Conservation (phyloP, 2,888 invertebrate species). For the Chrysolina americana region DNA sequence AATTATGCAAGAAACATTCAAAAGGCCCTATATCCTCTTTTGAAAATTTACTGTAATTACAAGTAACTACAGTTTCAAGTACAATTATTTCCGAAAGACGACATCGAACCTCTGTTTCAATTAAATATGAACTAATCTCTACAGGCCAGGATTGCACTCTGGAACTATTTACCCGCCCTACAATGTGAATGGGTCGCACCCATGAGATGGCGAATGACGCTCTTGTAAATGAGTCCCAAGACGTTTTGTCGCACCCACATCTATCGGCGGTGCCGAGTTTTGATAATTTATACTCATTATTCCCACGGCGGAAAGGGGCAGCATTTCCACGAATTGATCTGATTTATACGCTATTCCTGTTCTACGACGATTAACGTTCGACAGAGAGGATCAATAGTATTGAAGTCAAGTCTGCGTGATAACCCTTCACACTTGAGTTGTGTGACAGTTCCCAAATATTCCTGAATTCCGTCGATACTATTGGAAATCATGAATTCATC, state of each 20-base stretch:
- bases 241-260: background rate
- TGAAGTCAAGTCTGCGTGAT: no score
- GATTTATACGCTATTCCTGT: no score
- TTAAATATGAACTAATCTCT: background rate
- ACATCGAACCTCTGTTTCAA: background rate
- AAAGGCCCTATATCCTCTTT: background rate
- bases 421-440: no score
- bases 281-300: background rate
- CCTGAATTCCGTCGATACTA: no score
- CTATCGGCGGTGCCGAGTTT: background rate
- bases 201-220: background rate
- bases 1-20: background rate
- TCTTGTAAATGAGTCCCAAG: slow-evolving; percentile 1
- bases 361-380: no score
- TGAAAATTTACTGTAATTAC: background rate
- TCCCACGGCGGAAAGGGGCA: background rate
- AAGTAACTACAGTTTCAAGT: background rate
- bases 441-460: no score
- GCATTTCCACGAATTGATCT: no score
- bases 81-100: background rate
- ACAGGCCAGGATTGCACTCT: background rate
- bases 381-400: no score
- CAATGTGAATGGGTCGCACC: background rate
- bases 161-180: background rate
- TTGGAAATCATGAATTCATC: no score